phyloP scores from a whole-genome alignment of 2,888 invertebrate genomes.

The Pseudococcus viburni region DNA sequence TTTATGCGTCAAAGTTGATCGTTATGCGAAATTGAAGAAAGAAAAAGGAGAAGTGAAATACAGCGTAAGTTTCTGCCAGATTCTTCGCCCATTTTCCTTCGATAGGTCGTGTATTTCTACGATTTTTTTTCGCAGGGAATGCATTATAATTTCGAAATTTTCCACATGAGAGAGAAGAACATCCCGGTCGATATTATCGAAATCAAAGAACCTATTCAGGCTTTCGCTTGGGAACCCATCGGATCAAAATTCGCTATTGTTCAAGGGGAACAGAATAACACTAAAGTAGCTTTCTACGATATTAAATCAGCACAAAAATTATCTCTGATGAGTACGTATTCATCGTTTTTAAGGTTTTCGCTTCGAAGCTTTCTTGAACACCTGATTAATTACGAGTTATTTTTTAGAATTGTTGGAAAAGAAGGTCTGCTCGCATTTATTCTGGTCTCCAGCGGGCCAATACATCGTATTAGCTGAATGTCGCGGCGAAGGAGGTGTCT shows the following conservation, averaged over 20 bases:
- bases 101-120: background rate
- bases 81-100: background rate
- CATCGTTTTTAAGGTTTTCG: too few relatives aligned
- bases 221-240: constrained; percentile 98
- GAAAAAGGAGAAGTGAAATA: constrained; percentile 95
- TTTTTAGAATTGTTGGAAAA: constrained; percentile 78
- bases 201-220: constrained; percentile 91
- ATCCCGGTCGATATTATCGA: constrained; percentile 98
- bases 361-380: background rate
- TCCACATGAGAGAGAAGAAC: constrained; percentile 97
- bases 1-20: constrained; percentile 94
- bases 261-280: constrained; percentile 90
- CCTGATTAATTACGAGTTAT: background rate
- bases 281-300: constrained; percentile 92
- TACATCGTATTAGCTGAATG: constrained; percentile 95
- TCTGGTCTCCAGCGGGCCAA: constrained; percentile 97
- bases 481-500: constrained; percentile 85
- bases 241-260: constrained; percentile 97
- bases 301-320: constrained; percentile 92
- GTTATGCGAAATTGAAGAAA: constrained; percentile 91
- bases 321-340: constrained; percentile 84
- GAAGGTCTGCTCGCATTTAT: constrained; percentile 90
- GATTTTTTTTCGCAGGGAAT: constrained; percentile 77
- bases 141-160: constrained; percentile 99
- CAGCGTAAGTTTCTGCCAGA: constrained; percentile 75